Evolutionary conservation across 2,113 vertebrate species (phyloP).

Genomic region (Tautogolabrus adspersus): DNA sequence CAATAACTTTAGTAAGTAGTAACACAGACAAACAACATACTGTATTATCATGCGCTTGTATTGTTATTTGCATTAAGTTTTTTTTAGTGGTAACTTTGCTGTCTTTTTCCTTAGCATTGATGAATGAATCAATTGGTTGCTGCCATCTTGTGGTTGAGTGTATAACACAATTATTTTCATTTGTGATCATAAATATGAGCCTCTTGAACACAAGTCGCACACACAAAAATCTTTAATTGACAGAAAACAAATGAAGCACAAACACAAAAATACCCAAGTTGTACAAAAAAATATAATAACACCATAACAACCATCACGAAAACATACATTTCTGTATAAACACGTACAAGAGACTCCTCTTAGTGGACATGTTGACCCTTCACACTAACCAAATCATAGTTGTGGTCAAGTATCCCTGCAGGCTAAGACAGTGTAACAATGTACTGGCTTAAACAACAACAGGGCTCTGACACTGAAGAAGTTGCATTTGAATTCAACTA

Average conservation of each 20-base stretch:
- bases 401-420: neutral
- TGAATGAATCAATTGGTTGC: constrained; percentile 27
- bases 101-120: neutral
- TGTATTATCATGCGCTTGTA: neutral
- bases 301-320: too few species aligned
- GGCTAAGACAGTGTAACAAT: too few species aligned
- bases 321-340: too few species aligned
- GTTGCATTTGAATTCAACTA: neutral
- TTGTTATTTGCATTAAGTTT: neutral
- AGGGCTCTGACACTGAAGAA: neutral
- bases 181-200: neutral
- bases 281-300: too few species aligned
- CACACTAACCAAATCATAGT: too few species aligned
- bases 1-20: neutral
- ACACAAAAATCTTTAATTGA: too few species aligned
- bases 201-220: too few species aligned
- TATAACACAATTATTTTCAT: neutral
- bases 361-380: too few species aligned
- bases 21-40: neutral
- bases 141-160: constrained; percentile 72
- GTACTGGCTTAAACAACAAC: neutral
- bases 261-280: too few species aligned
- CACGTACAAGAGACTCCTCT: neutral
- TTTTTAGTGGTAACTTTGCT: neutral
- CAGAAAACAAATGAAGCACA: too few species aligned